Evolutionary conservation across 2,113 vertebrate species (phyloP).

Genomic region (Chiloscyllium plagiosum): DNA sequence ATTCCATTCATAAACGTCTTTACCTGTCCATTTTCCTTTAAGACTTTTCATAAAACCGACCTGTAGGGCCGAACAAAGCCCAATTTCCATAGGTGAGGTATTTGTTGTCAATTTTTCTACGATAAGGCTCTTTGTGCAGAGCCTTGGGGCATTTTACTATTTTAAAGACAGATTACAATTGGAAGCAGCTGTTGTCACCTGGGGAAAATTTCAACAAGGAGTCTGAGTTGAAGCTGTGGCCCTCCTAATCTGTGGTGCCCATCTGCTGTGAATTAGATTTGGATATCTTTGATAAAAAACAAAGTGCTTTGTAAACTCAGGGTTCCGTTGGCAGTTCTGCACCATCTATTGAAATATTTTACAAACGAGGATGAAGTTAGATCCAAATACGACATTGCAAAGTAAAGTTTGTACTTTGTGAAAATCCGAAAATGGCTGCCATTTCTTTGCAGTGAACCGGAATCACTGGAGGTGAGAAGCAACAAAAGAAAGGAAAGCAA

Average conservation of each 20-base stretch:
- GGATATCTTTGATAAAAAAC: not conserved
- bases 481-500: not conserved
- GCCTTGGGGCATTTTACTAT: not conserved
- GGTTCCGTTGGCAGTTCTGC: not conserved
- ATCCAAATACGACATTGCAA: not conserved
- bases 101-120: not conserved
- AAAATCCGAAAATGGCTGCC: not conserved
- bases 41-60: not conserved
- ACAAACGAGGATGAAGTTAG: not conserved
- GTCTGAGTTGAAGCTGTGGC: not conserved
- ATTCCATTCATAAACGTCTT: not conserved
- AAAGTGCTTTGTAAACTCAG: not conserved
- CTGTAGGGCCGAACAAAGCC: not conserved
- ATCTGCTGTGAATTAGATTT: not conserved
- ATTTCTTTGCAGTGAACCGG: not conserved
- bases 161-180: not conserved
- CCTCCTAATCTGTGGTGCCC: not conserved
- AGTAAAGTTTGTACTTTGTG: not conserved
- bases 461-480: not conserved
- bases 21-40: not conserved
- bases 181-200: not conserved
- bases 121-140: not conserved
- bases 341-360: not conserved
- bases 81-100: not conserved
- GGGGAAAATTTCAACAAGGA: not conserved